A percentile compares a stretch with the other conserved stretches of the same genome.
These are phyloP conservation scores for Lethenteron reissneri DNA, from an alignment of 2,113 vertebrate genomes.

Conservation along the genomic window DNA sequence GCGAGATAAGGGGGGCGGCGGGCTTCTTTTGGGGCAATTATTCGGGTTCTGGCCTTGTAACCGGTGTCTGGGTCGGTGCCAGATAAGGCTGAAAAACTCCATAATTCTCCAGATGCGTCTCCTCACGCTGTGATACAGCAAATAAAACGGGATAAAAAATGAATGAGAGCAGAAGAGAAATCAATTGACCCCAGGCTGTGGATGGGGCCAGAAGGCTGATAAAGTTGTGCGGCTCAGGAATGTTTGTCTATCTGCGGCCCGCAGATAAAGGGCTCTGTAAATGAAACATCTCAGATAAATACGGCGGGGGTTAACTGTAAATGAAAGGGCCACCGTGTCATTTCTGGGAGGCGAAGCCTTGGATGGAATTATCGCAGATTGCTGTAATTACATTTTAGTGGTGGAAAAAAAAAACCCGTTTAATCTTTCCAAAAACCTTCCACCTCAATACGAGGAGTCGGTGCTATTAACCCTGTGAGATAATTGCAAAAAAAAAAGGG, in stretches of 20 bases:
- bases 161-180: conserved; percentile 98
- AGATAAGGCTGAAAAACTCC: conserved; percentile 98
- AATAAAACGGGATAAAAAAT: conserved; percentile 87
- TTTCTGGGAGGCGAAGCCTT: conserved; percentile 26
- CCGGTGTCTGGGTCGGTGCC: conserved; percentile 19
- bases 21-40: conserved; percentile 2
- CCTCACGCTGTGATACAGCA: conserved; percentile 61
- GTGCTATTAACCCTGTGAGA: background rate
- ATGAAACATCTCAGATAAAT: conserved; percentile 99
- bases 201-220: conserved; percentile 86
- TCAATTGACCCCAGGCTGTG: conserved; percentile 99
- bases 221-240: conserved; percentile 99
- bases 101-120: conserved; percentile 99
- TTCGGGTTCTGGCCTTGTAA: background rate
- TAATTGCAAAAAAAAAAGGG: no score
- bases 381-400: conserved; percentile 5
- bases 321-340: conserved; percentile 99
- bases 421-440: conserved; percentile 2
- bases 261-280: conserved; percentile 99
- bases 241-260: conserved; percentile 96
- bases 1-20: background rate
- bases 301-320: conserved; percentile 99
- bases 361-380: conserved; percentile 1
- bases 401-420: background rate
- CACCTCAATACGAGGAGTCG: background rate